A percentile compares a stretch with the other conserved stretches of the same genome.
These are phyloP conservation scores for Amphiura filiformis DNA, from an alignment of 35 echinoderm and acorn worm genomes.

Conservation along the genomic window DNA sequence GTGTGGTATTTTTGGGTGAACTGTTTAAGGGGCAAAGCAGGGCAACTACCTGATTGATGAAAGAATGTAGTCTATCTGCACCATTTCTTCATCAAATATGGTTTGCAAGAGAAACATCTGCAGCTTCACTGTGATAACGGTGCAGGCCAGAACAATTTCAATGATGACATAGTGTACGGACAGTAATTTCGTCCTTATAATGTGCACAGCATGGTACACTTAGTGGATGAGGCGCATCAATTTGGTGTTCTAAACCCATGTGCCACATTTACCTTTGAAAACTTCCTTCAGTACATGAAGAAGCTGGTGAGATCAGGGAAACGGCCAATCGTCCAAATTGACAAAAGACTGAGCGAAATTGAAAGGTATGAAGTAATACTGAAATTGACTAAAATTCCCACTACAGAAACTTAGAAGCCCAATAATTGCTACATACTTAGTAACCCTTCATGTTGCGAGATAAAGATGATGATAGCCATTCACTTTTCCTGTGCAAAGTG, in stretches of 20 bases:
- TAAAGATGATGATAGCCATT: conserved; percentile 26
- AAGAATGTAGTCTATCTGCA: too few relatives aligned
- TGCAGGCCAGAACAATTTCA: conserved; percentile 45
- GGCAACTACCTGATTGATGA: too few relatives aligned
- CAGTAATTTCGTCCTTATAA: conserved; percentile 66
- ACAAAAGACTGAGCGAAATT: conserved; percentile 14
- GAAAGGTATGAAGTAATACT: background rate
- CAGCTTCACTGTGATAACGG: too few relatives aligned
- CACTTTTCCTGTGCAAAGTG: too few relatives aligned
- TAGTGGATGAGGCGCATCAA: conserved; percentile 41
- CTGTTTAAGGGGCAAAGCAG: too few relatives aligned
- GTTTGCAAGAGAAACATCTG: too few relatives aligned
- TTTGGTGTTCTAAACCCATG: conserved; percentile 40
- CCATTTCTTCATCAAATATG: too few relatives aligned
- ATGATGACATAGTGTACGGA: conserved; percentile 57
- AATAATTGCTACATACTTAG: conserved; percentile 49
- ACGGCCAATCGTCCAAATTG: conserved; percentile 43
- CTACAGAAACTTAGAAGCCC: conserved; percentile 36
- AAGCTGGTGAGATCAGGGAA: conserved; percentile 59
- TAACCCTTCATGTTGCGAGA: conserved; percentile 42
- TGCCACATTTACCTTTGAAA: conserved; percentile 66
- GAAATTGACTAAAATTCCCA: background rate
- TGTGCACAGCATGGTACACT: conserved; percentile 66
- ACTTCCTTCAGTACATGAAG: conserved; percentile 62
- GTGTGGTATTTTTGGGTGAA: too few relatives aligned